These are phyloP conservation scores for Entomobrya proxima DNA, from an alignment of 2,888 invertebrate species.

Conservation along the genomic window DNA sequence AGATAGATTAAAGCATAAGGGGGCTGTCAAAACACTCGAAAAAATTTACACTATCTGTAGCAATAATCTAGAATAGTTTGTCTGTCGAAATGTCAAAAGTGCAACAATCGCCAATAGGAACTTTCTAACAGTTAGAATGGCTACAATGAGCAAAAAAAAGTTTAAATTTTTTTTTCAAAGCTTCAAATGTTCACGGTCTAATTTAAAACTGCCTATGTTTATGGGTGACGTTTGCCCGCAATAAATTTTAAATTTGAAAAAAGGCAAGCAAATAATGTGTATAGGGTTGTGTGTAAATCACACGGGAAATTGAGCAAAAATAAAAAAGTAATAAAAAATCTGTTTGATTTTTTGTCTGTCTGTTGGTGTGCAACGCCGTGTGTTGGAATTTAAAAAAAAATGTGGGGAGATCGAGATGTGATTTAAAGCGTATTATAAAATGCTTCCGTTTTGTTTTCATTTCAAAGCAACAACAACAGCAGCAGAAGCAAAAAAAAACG, in stretches of 20 bases:
- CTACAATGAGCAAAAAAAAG: too few species aligned
- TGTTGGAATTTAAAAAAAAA: too few species aligned
- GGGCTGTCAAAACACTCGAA: conserved; percentile 28
- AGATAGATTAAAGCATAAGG: conserved; percentile 11
- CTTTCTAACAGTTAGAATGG: background rate
- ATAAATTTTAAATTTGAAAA: conserved; percentile 11
- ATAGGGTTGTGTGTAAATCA: conserved; percentile 10
- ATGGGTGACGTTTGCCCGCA: background rate
- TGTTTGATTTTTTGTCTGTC: background rate
- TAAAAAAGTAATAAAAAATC: conserved; percentile 40
- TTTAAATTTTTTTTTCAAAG: background rate
- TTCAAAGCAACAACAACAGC: too few species aligned
- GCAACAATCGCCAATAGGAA: background rate
- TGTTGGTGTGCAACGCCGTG: background rate
- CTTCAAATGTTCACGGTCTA: background rate
- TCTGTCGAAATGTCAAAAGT: background rate
- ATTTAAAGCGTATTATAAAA: conserved; percentile 43
- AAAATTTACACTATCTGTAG: background rate
- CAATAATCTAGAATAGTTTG: background rate
- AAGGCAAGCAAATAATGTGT: too few species aligned
- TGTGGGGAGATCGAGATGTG: conserved; percentile 3
- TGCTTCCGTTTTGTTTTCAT: conserved; percentile 1
- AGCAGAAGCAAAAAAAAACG: too few species aligned
- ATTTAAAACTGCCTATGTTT: conserved; percentile 22
- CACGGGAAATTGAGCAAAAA: conserved; percentile 17